phyloP scores from a whole-genome alignment of 2,888 invertebrate species.

The Drosophila mayaguana region DNA sequence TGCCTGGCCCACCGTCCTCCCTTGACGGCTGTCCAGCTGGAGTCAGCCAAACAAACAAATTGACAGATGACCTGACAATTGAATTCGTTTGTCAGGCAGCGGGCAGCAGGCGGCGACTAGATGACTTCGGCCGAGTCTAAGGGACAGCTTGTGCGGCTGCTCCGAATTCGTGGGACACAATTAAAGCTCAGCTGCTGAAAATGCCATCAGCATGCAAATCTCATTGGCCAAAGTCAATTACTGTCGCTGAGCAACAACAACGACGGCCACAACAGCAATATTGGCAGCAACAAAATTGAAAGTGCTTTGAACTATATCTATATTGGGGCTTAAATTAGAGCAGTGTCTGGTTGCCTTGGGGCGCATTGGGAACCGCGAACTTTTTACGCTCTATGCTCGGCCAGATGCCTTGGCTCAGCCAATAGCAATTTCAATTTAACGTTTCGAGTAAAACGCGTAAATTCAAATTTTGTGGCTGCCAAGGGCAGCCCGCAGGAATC shows the following conservation, averaged over 20 bases:
- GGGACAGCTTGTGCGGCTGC: constrained; percentile 21
- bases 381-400: constrained; percentile 19
- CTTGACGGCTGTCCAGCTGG: constrained; percentile 72
- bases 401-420: constrained; percentile 44
- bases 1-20: constrained; percentile 30
- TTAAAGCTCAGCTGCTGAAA: constrained; percentile 73
- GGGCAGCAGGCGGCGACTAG: constrained; percentile 25
- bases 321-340: constrained; percentile 24
- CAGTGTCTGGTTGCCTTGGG: constrained; percentile 12
- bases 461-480: constrained; percentile 71
- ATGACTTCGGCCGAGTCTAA: constrained; percentile 19
- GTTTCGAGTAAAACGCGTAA: constrained; percentile 64
- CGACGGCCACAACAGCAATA: background rate
- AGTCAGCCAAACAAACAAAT: constrained; percentile 74
- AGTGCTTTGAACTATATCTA: constrained; percentile 23
- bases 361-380: constrained; percentile 5
- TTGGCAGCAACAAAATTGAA: constrained; percentile 26
- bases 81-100: constrained; percentile 55
- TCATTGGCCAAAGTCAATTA: constrained; percentile 65
- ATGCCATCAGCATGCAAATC: constrained; percentile 69
- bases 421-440: constrained; percentile 79
- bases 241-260: constrained; percentile 32
- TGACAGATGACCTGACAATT: constrained; percentile 81
- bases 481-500: constrained; percentile 29
- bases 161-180: constrained; percentile 48